A percentile compares a stretch with the other conserved stretches of the same genome.
Evolutionary conservation across 2,797 vertebrate species (phyloP).

Genomic region (Leucoraja ocellata): DNA sequence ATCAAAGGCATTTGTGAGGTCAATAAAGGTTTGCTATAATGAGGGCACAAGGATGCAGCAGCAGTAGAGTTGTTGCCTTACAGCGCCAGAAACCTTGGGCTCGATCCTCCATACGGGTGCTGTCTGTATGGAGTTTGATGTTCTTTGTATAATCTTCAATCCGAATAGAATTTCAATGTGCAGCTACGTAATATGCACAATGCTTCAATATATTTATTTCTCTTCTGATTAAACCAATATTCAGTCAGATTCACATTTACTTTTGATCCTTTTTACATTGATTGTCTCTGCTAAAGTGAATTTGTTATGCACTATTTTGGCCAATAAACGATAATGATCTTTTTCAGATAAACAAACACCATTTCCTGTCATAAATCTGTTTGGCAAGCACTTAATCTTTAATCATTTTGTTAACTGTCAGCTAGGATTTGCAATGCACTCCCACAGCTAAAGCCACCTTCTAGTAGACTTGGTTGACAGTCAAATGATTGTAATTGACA

Average conservation of each 20-base stretch:
- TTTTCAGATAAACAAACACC: neutral
- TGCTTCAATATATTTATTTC: neutral
- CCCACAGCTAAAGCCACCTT: neutral
- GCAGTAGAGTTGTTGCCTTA: too few relatives aligned
- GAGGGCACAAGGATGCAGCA: too few relatives aligned
- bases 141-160: neutral
- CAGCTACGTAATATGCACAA: neutral
- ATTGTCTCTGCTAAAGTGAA: neutral
- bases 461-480: neutral
- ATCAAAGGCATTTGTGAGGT: too few relatives aligned
- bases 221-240: neutral
- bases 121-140: too few relatives aligned
- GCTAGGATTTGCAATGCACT: neutral
- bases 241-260: neutral
- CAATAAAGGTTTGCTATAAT: too few relatives aligned
- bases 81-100: too few relatives aligned
- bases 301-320: neutral
- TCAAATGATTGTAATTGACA: neutral
- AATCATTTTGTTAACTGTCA: neutral
- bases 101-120: too few relatives aligned
- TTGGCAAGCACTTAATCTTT: neutral
- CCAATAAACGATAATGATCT: neutral
- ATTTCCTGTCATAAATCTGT: conserved; percentile 18
- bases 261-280: conserved; percentile 16
- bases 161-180: neutral